Evolutionary conservation across 2,888 invertebrate species (phyloP).

Genomic region (Rhagonycha fulva): DNA sequence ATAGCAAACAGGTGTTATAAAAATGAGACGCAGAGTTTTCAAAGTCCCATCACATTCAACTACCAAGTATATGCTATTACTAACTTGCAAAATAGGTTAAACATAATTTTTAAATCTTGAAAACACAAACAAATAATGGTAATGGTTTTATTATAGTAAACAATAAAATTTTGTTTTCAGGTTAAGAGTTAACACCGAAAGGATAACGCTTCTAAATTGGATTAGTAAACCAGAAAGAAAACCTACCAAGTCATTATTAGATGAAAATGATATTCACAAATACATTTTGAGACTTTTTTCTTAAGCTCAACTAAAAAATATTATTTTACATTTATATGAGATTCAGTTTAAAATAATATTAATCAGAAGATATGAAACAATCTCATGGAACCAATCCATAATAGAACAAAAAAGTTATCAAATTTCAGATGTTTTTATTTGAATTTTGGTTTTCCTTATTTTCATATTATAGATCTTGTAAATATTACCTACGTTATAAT

Average conservation of each 20-base stretch:
- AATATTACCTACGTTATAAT: background rate
- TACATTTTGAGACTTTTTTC: background rate
- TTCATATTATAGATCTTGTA: background rate
- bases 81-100: background rate
- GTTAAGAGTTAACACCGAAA: background rate
- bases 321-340: background rate
- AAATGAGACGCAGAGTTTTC: conserved; percentile 24
- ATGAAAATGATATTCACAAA: background rate
- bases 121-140: background rate
- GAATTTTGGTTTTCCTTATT: background rate
- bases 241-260: background rate
- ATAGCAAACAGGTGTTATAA: conserved; percentile 40
- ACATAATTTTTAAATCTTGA: background rate
- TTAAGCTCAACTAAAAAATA: background rate
- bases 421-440: background rate
- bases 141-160: background rate
- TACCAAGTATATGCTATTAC: background rate
- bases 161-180: background rate
- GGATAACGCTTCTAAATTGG: background rate
- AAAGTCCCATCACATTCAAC: background rate
- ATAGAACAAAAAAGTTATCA: background rate
- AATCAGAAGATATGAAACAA: background rate
- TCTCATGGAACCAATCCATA: no score
- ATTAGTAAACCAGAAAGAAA: background rate
- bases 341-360: background rate